Conservation (phyloP, 1,140 invertebrate species). For the Drosophila varians region DNA sequence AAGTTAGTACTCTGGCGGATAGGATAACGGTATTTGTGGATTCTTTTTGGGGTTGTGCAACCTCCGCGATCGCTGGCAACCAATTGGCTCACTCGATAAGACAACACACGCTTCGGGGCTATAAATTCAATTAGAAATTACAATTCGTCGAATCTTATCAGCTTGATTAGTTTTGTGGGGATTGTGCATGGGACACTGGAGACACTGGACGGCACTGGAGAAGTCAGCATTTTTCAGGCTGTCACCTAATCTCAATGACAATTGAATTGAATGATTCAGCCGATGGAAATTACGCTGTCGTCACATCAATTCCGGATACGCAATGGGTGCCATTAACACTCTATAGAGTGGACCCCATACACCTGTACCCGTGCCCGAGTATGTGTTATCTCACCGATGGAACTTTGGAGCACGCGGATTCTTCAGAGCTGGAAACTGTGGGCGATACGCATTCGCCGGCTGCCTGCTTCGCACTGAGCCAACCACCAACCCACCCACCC, state of each 20-base stretch:
- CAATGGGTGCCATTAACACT: conserved; percentile 46
- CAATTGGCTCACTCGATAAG: conserved; percentile 63
- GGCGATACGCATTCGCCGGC: conserved; percentile 52
- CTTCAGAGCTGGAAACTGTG: conserved; percentile 1
- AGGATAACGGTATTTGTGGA: background rate
- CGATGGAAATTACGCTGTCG: conserved; percentile 48
- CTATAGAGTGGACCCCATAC: background rate
- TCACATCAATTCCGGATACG: conserved; percentile 35
- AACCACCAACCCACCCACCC: conserved; percentile 18
- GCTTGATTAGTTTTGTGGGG: conserved; percentile 56
- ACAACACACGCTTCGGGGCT: conserved; percentile 34
- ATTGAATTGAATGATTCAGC: conserved; percentile 52
- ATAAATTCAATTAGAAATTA: conserved; percentile 75
- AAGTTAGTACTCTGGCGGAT: background rate
- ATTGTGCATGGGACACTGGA: conserved; percentile 29
- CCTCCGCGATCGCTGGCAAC: conserved; percentile 42
- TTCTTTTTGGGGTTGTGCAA: conserved; percentile 37
- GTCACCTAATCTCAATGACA: conserved; percentile 18
- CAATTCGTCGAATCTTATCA: conserved; percentile 55
- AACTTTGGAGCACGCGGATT: conserved; percentile 19
- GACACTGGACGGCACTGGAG: background rate
- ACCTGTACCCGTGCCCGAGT: background rate
- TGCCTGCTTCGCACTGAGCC: conserved; percentile 62
- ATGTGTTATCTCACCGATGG: conserved; percentile 59
- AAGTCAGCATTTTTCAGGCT: conserved; percentile 11